Conservation (phyloP, 2,113 vertebrate genomes). For the Cochlearius cochlearius region DNA sequence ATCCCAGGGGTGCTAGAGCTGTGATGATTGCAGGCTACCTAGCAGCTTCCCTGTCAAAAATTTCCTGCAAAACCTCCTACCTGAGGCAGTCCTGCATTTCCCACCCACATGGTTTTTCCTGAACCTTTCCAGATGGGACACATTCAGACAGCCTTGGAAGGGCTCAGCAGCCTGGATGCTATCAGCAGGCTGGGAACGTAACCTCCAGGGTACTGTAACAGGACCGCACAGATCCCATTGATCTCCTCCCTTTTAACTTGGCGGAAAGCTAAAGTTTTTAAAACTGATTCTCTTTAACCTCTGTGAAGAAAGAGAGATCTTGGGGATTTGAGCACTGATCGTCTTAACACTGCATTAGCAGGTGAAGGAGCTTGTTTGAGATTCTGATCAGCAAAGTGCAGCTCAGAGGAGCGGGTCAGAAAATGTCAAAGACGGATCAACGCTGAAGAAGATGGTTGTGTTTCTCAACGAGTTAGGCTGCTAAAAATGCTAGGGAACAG, state of each 20-base stretch:
- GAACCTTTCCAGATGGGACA: neutral
- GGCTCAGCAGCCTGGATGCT: neutral
- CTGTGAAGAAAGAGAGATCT: neutral
- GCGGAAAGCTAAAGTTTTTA: neutral
- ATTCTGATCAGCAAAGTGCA: neutral
- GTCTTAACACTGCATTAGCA: neutral
- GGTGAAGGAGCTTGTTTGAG: neutral
- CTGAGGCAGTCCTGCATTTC: neutral
- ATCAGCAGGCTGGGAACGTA: neutral
- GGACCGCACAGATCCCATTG: constrained; percentile 2
- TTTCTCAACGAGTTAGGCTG: neutral
- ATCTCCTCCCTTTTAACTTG: constrained; percentile 8
- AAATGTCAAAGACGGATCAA: neutral
- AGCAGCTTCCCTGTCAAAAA: neutral
- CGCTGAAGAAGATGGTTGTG: neutral
- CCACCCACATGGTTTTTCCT: neutral
- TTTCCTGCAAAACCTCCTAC: neutral
- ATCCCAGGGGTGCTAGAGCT: neutral
- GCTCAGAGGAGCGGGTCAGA: neutral
- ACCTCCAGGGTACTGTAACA: neutral
- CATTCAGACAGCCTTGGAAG: neutral
- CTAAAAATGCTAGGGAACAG: neutral
- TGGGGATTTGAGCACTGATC: neutral
- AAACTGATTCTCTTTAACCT: constrained; percentile 18
- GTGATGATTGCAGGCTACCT: neutral